phyloP scores from a whole-genome alignment of 2,113 vertebrate species.

The Corythaeola cristata region DNA sequence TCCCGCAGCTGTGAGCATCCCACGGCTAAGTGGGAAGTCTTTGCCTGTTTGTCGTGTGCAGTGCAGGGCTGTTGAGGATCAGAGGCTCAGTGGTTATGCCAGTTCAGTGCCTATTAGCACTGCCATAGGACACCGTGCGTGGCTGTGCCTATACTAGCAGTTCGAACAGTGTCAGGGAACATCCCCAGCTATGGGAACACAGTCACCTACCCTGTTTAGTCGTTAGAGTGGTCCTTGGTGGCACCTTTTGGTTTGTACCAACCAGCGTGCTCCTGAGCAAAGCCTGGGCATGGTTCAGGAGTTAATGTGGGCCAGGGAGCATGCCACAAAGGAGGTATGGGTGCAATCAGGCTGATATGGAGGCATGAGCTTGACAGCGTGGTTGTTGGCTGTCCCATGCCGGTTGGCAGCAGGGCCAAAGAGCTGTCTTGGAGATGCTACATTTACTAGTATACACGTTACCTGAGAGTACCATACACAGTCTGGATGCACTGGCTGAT shows the following conservation, averaged over 20 bases:
- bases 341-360: background rate
- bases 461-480: background rate
- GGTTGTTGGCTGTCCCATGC: background rate
- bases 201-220: background rate
- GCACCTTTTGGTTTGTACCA: background rate
- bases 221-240: fast-evolving
- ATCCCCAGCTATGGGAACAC: background rate
- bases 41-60: background rate
- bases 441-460: background rate
- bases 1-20: background rate
- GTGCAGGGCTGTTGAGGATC: fast-evolving
- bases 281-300: background rate
- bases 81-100: background rate
- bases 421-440: background rate
- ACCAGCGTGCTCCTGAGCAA: background rate
- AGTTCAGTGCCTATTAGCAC: background rate
- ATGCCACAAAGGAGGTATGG: background rate
- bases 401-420: background rate
- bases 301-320: background rate
- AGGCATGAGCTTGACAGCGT: background rate
- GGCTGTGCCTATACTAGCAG: background rate
- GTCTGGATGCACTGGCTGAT: background rate
- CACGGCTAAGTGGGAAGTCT: background rate
- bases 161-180: background rate
- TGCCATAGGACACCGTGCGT: fast-evolving